Conservation (phyloP, 2,888 invertebrate species). For the Gibbula magus region DNA sequence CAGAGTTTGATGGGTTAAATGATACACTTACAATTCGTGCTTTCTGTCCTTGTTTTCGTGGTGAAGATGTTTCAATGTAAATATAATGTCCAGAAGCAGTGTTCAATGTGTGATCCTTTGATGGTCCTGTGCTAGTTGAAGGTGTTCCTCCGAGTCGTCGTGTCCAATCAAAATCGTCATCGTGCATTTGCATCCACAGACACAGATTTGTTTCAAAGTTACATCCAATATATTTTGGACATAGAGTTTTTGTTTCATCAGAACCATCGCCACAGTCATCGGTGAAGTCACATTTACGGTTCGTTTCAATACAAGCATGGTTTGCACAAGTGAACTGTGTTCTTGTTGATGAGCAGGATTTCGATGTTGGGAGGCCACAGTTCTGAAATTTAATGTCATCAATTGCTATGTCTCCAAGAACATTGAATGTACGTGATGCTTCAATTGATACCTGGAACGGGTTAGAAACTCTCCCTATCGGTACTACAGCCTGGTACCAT, state of each 20-base stretch:
- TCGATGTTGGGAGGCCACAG: slow-evolving; percentile 53
- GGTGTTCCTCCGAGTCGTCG: slow-evolving; percentile 59
- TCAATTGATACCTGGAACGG: slow-evolving; percentile 56
- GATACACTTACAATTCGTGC: slow-evolving; percentile 69
- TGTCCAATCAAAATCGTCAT: slow-evolving; percentile 72
- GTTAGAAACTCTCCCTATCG: slow-evolving; percentile 54
- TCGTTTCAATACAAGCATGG: slow-evolving; percentile 51
- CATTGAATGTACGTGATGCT: slow-evolving; percentile 53
- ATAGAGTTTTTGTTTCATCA: slow-evolving; percentile 58
- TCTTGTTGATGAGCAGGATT: slow-evolving; percentile 40
- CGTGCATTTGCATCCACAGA: slow-evolving; percentile 61
- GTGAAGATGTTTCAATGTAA: slow-evolving; percentile 64
- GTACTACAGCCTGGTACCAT: slow-evolving; percentile 59
- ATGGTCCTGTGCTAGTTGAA: slow-evolving; percentile 67
- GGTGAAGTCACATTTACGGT: slow-evolving; percentile 64
- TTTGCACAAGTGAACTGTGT: slow-evolving; percentile 53
- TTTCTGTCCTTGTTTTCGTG: slow-evolving; percentile 55
- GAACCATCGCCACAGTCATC: slow-evolving; percentile 70
- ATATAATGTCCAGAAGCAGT: slow-evolving; percentile 61
- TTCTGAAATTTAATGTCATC: slow-evolving; percentile 66
- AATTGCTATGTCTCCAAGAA: slow-evolving; percentile 61
- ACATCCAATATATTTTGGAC: slow-evolving; percentile 49
- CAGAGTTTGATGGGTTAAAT: slow-evolving; percentile 40
- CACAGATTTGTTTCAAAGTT: slow-evolving; percentile 65
- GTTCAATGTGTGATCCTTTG: slow-evolving; percentile 68